A percentile compares a stretch with the other conserved stretches of the same genome.
phyloP scores from a whole-genome alignment of 1,140 invertebrate genomes.

The Pentalonia nigronervosa region DNA sequence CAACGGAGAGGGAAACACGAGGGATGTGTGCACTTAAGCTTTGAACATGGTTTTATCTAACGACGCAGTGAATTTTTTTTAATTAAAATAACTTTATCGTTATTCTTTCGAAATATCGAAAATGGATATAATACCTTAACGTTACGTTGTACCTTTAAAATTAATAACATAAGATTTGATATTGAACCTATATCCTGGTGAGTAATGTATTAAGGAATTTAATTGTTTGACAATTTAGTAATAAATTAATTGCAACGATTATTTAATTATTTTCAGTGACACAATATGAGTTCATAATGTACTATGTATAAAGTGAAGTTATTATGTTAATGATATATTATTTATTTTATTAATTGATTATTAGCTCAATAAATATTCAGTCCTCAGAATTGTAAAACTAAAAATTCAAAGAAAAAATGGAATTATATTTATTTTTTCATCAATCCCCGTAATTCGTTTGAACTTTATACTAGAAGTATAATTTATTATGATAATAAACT shows the following conservation, averaged over 20 bases:
- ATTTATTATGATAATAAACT: too few relatives aligned
- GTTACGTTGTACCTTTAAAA: neutral
- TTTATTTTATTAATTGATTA: too few relatives aligned
- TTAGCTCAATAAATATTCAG: neutral
- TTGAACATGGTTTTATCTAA: conserved; percentile 4
- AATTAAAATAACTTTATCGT: conserved; percentile 28
- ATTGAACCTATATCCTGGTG: neutral
- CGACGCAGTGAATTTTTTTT: neutral
- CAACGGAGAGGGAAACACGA: neutral
- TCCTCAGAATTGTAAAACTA: neutral
- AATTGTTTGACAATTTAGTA: neutral
- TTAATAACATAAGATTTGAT: neutral
- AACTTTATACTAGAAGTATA: neutral
- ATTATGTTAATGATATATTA: too few relatives aligned
- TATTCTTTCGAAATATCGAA: neutral
- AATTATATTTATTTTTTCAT: neutral
- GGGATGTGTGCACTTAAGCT: conserved; percentile 9
- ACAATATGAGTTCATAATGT: neutral
- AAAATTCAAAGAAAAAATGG: neutral
- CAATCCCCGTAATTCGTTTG: neutral
- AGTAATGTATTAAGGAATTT: neutral
- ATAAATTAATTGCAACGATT: neutral
- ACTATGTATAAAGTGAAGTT: neutral
- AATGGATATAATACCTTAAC: neutral
- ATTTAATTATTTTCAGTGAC: neutral